A percentile compares a stretch with the other conserved stretches of the same genome.
These are phyloP conservation scores for Acropora tenuis DNA, from an alignment of 64 coral and sea anemone genomes.

Conservation along the genomic window DNA sequence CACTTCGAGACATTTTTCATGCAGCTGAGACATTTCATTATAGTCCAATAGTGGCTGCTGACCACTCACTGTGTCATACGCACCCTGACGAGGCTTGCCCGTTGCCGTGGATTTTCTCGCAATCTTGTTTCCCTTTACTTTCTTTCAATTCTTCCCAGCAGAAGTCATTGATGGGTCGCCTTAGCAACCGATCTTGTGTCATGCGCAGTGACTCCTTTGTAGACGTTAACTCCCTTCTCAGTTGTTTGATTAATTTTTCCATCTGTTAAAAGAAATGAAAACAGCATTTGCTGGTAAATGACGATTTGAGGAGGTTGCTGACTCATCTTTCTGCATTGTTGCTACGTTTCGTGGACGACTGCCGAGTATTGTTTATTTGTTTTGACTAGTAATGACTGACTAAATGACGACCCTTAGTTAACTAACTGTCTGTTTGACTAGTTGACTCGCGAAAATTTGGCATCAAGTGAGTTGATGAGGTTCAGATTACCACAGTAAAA, in stretches of 20 bases:
- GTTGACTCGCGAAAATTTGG: not conserved
- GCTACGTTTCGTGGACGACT: no score
- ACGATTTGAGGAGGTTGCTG: not conserved
- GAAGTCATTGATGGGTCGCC: not conserved
- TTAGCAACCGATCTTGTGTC: conserved; percentile 62
- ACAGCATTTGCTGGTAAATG: not conserved
- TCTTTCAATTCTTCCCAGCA: not conserved
- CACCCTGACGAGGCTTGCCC: not conserved
- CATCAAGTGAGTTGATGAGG: no score
- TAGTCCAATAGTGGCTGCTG: no score
- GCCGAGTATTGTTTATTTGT: no score
- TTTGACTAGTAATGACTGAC: not conserved
- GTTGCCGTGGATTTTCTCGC: not conserved
- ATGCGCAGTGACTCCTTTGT: conserved; percentile 43
- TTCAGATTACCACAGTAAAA: not conserved
- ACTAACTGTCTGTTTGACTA: not conserved
- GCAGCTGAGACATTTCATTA: no score
- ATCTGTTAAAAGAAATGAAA: conserved; percentile 25
- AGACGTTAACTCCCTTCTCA: conserved; percentile 49
- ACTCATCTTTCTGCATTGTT: no score
- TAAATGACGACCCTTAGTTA: not conserved
- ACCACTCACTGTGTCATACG: not conserved
- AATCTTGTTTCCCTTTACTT: not conserved
- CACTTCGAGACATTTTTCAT: no score
- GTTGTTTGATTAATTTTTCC: conserved; percentile 38